Percentiles rank a stretch among this genome's conserved stretches.
Evolutionary conservation across 1,140 invertebrate species (phyloP).

Genomic region (Pseudomyrmex pallidus): DNA sequence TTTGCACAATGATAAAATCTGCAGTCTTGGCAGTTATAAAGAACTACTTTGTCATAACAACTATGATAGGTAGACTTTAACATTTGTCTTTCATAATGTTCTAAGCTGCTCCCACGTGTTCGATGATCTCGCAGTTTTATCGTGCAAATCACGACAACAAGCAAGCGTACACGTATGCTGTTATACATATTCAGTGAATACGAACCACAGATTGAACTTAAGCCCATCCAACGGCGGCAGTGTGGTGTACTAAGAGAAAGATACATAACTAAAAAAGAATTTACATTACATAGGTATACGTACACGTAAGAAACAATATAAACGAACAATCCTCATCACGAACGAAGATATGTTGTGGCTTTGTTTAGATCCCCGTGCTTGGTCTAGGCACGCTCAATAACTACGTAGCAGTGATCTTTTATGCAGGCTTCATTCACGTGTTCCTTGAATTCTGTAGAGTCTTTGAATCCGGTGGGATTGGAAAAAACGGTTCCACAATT

Average conservation of each 20-base stretch:
- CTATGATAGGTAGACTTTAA: neutral
- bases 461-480: constrained; percentile 91
- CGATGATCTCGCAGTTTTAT: constrained; percentile 13
- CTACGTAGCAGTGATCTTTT: constrained; percentile 87
- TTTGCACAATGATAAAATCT: no score
- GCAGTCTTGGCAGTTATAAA: neutral
- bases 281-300: neutral
- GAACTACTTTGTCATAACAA: no score
- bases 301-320: constrained; percentile 27
- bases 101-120: constrained; percentile 59
- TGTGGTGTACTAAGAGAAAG: neutral
- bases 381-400: constrained; percentile 86
- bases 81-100: neutral
- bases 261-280: constrained; percentile 5
- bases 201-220: constrained; percentile 66
- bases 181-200: constrained; percentile 1
- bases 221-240: constrained; percentile 15
- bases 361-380: constrained; percentile 87
- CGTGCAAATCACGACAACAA: neutral
- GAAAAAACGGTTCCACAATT: constrained; percentile 97
- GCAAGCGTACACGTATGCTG: neutral
- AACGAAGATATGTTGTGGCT: constrained; percentile 72
- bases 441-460: constrained; percentile 89
- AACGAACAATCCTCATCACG: constrained; percentile 56
- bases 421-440: constrained; percentile 88